A percentile compares a stretch with the other conserved stretches of the same genome.
Evolutionary conservation across 2,888 invertebrate genomes (phyloP).

Genomic region (Altica lythri): DNA sequence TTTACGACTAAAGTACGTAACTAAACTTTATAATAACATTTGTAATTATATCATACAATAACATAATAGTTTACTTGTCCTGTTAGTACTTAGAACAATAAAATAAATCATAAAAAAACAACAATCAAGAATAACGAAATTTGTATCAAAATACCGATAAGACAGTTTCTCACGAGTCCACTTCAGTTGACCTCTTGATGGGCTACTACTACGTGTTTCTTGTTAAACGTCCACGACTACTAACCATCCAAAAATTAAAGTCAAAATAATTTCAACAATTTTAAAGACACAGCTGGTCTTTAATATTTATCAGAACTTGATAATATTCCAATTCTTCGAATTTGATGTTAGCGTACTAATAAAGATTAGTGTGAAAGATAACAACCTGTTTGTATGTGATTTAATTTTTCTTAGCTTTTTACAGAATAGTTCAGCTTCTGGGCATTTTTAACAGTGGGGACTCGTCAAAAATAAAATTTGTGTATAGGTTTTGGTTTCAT

Average conservation of each 20-base stretch:
- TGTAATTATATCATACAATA: too few species aligned
- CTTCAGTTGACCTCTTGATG: conserved; percentile 29
- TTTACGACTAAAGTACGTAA: too few species aligned
- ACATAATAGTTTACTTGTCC: too few species aligned
- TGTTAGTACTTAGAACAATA: too few species aligned
- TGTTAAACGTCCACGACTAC: conserved; percentile 10
- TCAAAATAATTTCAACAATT: conserved; percentile 30
- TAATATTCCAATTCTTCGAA: conserved; percentile 41
- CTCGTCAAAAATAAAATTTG: too few species aligned
- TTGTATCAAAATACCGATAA: conserved; percentile 7
- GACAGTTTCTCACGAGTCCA: conserved; percentile 30
- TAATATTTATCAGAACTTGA: conserved; percentile 40
- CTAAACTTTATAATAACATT: too few species aligned
- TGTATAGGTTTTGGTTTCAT: too few species aligned
- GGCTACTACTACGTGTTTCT: conserved; percentile 30
- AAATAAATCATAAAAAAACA: too few species aligned
- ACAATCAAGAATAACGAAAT: neutral
- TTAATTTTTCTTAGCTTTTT: too few species aligned
- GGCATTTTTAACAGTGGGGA: too few species aligned
- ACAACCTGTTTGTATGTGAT: conserved; percentile 24
- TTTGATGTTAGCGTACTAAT: conserved; percentile 29
- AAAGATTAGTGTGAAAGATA: conserved; percentile 30
- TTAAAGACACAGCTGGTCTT: conserved; percentile 30
- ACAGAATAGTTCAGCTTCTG: too few species aligned
- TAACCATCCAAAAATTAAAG: conserved; percentile 26